A percentile compares a stretch with the other conserved stretches of the same genome.
Evolutionary conservation across 1,140 invertebrate genomes (phyloP).

Genomic region (Oncopodura yosiiana): DNA sequence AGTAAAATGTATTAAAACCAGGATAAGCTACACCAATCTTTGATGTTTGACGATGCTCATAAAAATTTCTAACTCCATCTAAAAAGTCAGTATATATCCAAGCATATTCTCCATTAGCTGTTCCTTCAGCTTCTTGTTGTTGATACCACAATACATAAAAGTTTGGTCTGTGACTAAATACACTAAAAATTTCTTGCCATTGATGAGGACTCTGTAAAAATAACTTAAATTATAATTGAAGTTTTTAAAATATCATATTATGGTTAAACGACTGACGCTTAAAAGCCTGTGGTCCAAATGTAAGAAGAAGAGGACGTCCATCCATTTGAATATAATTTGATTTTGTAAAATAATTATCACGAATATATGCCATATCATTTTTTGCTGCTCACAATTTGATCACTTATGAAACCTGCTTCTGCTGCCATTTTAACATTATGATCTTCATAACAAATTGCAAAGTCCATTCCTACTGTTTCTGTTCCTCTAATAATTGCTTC

Average conservation of each 20-base stretch:
- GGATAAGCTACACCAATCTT: slow-evolving; percentile 23
- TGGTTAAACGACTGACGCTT: background rate
- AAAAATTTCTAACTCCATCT: slow-evolving; percentile 21
- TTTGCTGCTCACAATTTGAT: slow-evolving; percentile 14
- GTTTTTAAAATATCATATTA: too few species aligned
- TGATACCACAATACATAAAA: slow-evolving; percentile 2
- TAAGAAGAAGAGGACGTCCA: slow-evolving; percentile 16
- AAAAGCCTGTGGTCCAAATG: slow-evolving; percentile 28
- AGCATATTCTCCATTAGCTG: slow-evolving; percentile 17
- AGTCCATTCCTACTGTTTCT: slow-evolving; percentile 17
- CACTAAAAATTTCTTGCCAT: background rate
- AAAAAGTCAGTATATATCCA: slow-evolving; percentile 28
- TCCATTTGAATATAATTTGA: slow-evolving; percentile 24
- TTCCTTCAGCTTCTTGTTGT: slow-evolving; percentile 1
- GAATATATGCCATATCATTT: slow-evolving; percentile 23
- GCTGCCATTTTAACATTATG: slow-evolving; percentile 24
- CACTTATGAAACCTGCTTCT: slow-evolving; percentile 25
- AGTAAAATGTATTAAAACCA: slow-evolving; percentile 20
- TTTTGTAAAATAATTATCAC: slow-evolving; percentile 18
- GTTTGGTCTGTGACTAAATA: background rate
- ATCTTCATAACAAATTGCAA: slow-evolving; percentile 29
- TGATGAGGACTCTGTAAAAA: too few species aligned
- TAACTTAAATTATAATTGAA: too few species aligned
- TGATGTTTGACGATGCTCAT: slow-evolving; percentile 3
- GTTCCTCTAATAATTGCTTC: slow-evolving; percentile 15